Evolutionary conservation across 2,113 vertebrate genomes (phyloP), one percentile per base, ranked within the genome.

Genomic region (Turdus rufiventris): DNA sequence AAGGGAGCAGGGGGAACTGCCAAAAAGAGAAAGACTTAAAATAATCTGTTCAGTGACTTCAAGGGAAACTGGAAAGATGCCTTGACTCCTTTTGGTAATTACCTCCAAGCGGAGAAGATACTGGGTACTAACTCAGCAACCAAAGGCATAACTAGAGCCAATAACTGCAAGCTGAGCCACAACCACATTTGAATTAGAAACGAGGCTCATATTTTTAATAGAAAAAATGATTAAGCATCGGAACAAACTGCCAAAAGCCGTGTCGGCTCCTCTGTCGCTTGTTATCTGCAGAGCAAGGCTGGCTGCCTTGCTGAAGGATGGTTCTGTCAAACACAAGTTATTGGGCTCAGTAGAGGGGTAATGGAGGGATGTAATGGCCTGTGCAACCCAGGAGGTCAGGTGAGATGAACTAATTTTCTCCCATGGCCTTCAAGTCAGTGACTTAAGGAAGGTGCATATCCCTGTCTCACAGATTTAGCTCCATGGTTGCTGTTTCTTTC

Each of bases 131-230:
- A 93, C 85, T 60, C 73, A 91, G 88, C 74, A 76, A 93, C 88
- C 47, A 88, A 94, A 90, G 78, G 62, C 66, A n/a, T 79, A 93
- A 96, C 87, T 79, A 88, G 74, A 92, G 87, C 85, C 34, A 96
- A 33, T 91, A 89, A 79, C 88, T 88, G 85, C 63, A 93, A 94
- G 88, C 85, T 83, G 82, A 96, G 60, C 33, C 34, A 16, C 89
- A 93, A 43, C 50, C 91, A 88, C 5, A 2, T 93, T 93, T 94
- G 88, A 91, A 96, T 95, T 92, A 95, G 94, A 96, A 96, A 89
- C 85, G 88, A 94, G 67, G 71, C 71, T 93, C 78, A 60, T 95
- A 88, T 95, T 96, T 97, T 95, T 96, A 96, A 97, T 94, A 95
- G 95, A 90, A 94, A 91, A 96, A 94, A 95, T 96, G 94, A 96